Evolutionary conservation across 2,888 invertebrate genomes (phyloP), one percentile per base, ranked within the genome.

Genomic region (Lysandra bellargus): DNA sequence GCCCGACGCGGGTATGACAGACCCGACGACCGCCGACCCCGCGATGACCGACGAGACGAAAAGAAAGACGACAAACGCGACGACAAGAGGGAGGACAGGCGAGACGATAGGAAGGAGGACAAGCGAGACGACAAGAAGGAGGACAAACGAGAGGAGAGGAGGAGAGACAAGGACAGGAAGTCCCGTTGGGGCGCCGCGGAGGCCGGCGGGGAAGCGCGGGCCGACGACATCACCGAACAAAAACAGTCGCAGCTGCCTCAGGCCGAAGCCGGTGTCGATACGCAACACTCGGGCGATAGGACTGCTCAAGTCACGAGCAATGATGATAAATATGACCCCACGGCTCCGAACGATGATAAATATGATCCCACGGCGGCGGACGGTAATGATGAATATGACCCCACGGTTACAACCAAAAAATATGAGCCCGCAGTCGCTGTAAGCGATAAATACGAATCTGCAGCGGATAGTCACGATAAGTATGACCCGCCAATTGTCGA

Each of bases 151-250:
- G 86, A 85, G 64, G 91, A 90, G 91, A 90, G 91, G 91, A 33
- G 90, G 72, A 86, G 89, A 78, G 92, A 92, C 23, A 91, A 89
- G 82, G 94, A 94, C 80, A 88, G 94, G 53, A 94, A 92, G 80
- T 94, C 94, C 1, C 86, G 94, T 60, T 94, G 94, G 94, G 94
- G 94, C 0, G 92, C 91, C 1, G 89, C 92, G 0, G 91, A 91
- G 74, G 79, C 79, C 17, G 78, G 72, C 74, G 79, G 72, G 0
- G 80, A 69, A 60, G 76, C 78, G 14, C 23, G 40, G 30, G 61
- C 9, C 17, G 37, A 49, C 37, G 78, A 40, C 44, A 73, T 53
- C 6, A 37, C 60, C 12, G 78, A 74, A 44, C 60, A 61, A 53
- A 49, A 49, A 17, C 53, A 79, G 23, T 72, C 69, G 14, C 33